Conservation (phyloP, 2,797 vertebrate genomes). For the Darevskia mixta region DNA sequence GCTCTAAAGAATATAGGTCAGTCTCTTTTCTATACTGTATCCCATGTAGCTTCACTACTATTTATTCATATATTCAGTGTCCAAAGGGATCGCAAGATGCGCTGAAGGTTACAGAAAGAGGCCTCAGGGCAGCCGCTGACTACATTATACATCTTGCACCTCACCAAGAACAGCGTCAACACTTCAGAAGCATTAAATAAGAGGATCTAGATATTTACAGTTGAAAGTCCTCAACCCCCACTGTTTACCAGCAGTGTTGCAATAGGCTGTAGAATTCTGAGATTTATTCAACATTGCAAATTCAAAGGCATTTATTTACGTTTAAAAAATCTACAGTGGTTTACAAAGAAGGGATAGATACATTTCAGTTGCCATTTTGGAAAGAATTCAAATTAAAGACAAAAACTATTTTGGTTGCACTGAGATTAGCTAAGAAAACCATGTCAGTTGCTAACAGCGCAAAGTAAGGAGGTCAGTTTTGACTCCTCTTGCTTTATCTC, state of each 20-base stretch:
- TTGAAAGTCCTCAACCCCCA: not conserved
- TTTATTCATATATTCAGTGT: constrained; percentile 47
- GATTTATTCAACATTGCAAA: not conserved
- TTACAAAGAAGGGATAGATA: not conserved
- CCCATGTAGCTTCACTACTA: constrained; percentile 15
- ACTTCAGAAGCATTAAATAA: constrained; percentile 28
- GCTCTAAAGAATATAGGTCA: constrained; percentile 44
- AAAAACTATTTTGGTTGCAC: not conserved
- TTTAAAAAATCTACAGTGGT: not conserved
- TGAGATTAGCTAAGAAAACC: not conserved
- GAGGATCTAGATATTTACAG: constrained; percentile 7
- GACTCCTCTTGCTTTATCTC: not conserved
- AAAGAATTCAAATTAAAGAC: not conserved
- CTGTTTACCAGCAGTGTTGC: not conserved
- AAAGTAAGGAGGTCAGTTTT: not conserved
- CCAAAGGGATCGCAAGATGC: constrained; percentile 36
- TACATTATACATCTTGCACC: constrained; percentile 34
- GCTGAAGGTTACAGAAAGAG: constrained; percentile 34
- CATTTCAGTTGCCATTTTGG: not conserved
- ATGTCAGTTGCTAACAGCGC: not conserved
- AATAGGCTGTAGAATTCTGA: not conserved
- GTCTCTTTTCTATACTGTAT: constrained; percentile 13
- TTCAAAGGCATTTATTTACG: not conserved
- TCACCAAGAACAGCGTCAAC: constrained; percentile 20
- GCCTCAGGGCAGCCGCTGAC: constrained; percentile 22